These are phyloP conservation scores for Trichoplusia ni DNA, from an alignment of 1,140 invertebrate species.

Conservation along the genomic window DNA sequence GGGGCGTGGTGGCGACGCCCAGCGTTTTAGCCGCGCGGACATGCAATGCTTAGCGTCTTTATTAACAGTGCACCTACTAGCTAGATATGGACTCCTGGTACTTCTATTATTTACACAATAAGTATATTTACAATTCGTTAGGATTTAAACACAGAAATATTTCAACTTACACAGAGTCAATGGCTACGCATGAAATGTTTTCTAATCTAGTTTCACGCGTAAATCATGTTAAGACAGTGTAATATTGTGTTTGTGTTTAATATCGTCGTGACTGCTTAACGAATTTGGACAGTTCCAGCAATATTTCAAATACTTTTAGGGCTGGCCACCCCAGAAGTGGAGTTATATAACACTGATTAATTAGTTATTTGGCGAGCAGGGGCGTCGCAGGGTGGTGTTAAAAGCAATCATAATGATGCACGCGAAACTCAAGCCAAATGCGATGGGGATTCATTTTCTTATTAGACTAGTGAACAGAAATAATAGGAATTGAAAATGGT, in stretches of 20 bases:
- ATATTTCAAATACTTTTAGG: slow-evolving; percentile 18
- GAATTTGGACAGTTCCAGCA: not conserved
- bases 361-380: slow-evolving; percentile 36
- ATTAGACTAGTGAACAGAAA: not conserved
- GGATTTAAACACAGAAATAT: no score
- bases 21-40: slow-evolving; percentile 63
- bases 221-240: no score
- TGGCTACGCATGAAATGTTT: no score
- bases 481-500: no score
- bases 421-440: slow-evolving; percentile 6
- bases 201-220: no score
- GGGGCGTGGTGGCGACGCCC: slow-evolving; percentile 63
- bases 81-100: slow-evolving; percentile 47
- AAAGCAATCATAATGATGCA: slow-evolving; percentile 36
- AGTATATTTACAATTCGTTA: slow-evolving; percentile 15
- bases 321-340: slow-evolving; percentile 19
- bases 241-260: not conserved
- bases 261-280: not conserved
- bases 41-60: slow-evolving; percentile 65
- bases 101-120: slow-evolving; percentile 25
- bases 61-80: slow-evolving; percentile 52
- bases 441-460: not conserved
- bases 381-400: slow-evolving; percentile 19
- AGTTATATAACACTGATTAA: slow-evolving; percentile 37
- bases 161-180: no score